Conservation (phyloP, 1,140 invertebrate genomes). For the Armadillidium nasatum region DNA sequence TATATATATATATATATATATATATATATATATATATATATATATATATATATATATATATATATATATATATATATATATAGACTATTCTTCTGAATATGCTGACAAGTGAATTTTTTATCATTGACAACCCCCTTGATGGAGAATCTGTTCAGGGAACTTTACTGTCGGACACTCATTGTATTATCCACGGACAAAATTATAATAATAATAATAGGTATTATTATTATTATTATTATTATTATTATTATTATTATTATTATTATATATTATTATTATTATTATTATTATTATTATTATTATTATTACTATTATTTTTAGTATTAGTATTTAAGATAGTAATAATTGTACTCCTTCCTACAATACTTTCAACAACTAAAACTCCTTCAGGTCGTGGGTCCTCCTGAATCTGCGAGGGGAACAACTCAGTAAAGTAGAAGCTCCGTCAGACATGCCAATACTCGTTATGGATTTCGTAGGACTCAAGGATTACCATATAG, state of each 20-base stretch:
- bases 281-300: no score
- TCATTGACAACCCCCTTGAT: conserved; percentile 76
- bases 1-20: conserved; percentile 11
- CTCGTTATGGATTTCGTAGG: conserved; percentile 64
- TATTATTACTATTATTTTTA: no score
- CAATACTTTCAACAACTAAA: no score
- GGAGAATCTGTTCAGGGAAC: conserved; percentile 64
- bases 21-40: conserved; percentile 16
- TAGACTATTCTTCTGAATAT: conserved; percentile 79
- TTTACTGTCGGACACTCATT: conserved; percentile 67
- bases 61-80: conserved; percentile 22
- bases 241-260: no score
- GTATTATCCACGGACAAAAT: conserved; percentile 50
- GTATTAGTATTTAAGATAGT: no score
- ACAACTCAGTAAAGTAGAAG: conserved; percentile 39
- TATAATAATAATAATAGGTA: no score
- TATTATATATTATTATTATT: no score
- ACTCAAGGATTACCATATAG: conserved; percentile 64
- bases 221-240: no score
- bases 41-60: conserved; percentile 7
- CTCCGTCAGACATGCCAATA: conserved; percentile 42
- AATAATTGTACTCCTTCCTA: no score
- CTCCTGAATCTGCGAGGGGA: conserved; percentile 68
- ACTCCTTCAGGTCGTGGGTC: conserved; percentile 57
- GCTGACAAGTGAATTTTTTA: conserved; percentile 81